Conservation (phyloP, 2,797 vertebrate genomes). For the Clarias pachynema region DNA sequence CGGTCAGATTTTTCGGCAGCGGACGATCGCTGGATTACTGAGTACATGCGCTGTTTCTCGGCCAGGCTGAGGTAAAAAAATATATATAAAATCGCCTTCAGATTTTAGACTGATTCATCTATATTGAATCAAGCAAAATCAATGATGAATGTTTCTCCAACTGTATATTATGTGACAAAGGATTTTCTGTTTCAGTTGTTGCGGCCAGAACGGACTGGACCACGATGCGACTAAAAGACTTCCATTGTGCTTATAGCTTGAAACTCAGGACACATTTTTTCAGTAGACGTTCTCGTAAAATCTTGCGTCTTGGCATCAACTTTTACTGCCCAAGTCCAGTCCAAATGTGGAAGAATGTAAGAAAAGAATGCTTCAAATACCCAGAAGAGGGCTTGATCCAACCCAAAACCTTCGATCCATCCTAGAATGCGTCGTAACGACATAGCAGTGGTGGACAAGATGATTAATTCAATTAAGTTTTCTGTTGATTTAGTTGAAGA, state of each 20-base stretch:
- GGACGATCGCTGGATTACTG: slow-evolving; percentile 90
- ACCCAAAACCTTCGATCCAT: not conserved
- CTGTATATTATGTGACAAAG: not conserved
- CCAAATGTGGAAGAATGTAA: not conserved
- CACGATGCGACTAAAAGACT: not conserved
- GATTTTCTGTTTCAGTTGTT: slow-evolving; percentile 17
- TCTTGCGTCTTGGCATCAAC: not conserved
- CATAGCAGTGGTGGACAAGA: not conserved
- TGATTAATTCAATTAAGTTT: not conserved
- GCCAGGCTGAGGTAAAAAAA: slow-evolving; percentile 82
- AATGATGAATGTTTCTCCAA: not conserved
- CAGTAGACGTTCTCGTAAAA: not conserved
- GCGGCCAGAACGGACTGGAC: not conserved
- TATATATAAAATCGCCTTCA: not conserved
- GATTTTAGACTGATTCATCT: not conserved
- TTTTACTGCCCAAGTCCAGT: not conserved
- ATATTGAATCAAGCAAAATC: not conserved
- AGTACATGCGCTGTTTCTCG: slow-evolving; percentile 95
- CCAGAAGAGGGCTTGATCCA: not conserved
- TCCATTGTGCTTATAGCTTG: not conserved
- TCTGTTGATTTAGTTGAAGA: not conserved
- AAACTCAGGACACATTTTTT: slow-evolving; percentile 18
- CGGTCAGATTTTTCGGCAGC: slow-evolving; percentile 67
- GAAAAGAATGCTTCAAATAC: not conserved
- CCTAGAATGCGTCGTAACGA: not conserved